Evolutionary conservation across 2,888 invertebrate genomes (phyloP), one percentile per base, ranked within the genome.

Genomic region (Linnaemya vulpina): DNA sequence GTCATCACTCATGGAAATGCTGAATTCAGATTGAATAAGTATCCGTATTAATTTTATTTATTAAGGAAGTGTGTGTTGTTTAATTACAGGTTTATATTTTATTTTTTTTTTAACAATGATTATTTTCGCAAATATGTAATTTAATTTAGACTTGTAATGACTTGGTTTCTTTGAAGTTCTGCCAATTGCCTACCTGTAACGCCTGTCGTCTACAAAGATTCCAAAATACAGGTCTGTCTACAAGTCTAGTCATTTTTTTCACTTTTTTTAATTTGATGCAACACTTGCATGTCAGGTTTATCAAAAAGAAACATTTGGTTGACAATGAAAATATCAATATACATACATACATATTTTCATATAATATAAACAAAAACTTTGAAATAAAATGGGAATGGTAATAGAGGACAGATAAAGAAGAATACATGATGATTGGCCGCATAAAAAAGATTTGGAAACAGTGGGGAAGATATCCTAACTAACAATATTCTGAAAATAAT

Each of bases 221-320:
- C 13, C 22, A 30, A 67, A 74, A 74, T 68, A 58, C 80, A 67
- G 49, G 67, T 68, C 74, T 80, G 51, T 73, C 68, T 58, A 49
- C 63, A 65, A 49, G 79, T 80, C 73, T 81, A 74, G 74, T 51
- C 74, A 35, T 63, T 51, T 51, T 1, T 62, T 51, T 51, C 49
- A 13, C 60, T 49, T 15, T 9, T 15, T 20, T 4, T 13, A n/a
- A 62, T 22, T 51, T 67, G 53, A 74, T 60, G 60, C 74, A 58
- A 67, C 73, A 80, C 67, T 80, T 74, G 80, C 62, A 30, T 67
- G 49, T 53, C 80, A 62, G 53, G 67, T 81, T 75, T 49, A 30
- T 51, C 46, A 15, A 43, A 74, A 46, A 13, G 60, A 13, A 74
- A 81, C 67, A 68, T 81, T 81, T 62, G 30, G 74, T 40, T 81